Evolutionary conservation across 2,797 vertebrate genomes (phyloP).

Genomic region (Gymnoscopelus microlampas): DNA sequence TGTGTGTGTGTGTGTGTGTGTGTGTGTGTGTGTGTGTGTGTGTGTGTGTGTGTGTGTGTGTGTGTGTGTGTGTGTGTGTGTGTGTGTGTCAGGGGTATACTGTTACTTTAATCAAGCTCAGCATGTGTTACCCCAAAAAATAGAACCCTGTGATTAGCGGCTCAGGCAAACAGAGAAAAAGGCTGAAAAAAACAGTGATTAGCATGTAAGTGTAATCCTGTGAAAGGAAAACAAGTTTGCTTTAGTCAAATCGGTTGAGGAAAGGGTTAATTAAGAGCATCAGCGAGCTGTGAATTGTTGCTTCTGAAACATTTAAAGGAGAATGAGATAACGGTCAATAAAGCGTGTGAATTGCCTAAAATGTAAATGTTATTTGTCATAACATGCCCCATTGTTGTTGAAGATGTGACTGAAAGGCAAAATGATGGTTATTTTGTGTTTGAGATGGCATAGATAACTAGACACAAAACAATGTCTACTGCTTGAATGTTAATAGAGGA

Average conservation of each 20-base stretch:
- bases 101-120: slow-evolving; percentile 75
- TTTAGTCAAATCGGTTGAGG: slow-evolving; percentile 21
- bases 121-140: slow-evolving; percentile 60
- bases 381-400: slow-evolving; percentile 38
- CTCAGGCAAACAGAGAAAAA: slow-evolving; percentile 65
- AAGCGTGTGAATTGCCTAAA: not conserved
- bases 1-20: too few species aligned
- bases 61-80: too few species aligned
- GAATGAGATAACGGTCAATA: slow-evolving; percentile 8
- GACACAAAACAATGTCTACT: not conserved
- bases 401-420: slow-evolving; percentile 30
- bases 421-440: slow-evolving; percentile 39
- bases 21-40: too few species aligned
- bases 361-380: slow-evolving; percentile 11
- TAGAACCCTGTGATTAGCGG: slow-evolving; percentile 74
- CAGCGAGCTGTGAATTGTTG: not conserved
- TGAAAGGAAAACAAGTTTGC: slow-evolving; percentile 42
- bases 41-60: too few species aligned
- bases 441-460: slow-evolving; percentile 23
- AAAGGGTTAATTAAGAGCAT: slow-evolving; percentile 60
- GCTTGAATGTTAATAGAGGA: slow-evolving; percentile 32
- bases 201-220: slow-evolving; percentile 70
- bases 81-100: not conserved
- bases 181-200: slow-evolving; percentile 75
- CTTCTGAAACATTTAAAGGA: slow-evolving; percentile 19